phyloP scores from a whole-genome alignment of 2,888 invertebrate species.

The Drosophila subquinaria region DNA sequence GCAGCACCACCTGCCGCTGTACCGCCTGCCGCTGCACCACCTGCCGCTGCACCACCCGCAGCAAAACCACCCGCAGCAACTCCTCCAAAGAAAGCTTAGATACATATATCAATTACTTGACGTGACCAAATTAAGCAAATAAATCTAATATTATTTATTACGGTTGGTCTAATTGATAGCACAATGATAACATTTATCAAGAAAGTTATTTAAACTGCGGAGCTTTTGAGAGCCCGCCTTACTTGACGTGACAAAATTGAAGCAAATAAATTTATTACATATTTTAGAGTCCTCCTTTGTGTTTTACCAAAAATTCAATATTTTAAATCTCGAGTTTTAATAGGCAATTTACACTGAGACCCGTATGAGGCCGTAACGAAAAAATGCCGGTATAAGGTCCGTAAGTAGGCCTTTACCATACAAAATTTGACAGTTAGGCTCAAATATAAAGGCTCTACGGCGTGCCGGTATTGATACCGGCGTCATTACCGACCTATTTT shows the following conservation, averaged over 20 bases:
- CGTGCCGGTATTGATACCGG: too few species aligned
- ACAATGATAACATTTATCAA: neutral
- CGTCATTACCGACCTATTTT: too few species aligned
- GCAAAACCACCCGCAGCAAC: neutral
- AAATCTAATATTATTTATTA: neutral
- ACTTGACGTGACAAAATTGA: neutral
- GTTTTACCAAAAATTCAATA: too few species aligned
- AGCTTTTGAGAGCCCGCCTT: neutral
- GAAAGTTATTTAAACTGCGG: neutral
- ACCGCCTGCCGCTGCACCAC: neutral
- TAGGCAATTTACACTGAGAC: too few species aligned
- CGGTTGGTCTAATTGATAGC: neutral
- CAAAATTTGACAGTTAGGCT: too few species aligned
- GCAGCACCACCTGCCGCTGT: neutral
- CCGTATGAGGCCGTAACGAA: too few species aligned
- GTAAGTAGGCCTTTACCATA: too few species aligned
- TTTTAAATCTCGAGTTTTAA: too few species aligned
- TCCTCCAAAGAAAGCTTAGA: conserved; percentile 3
- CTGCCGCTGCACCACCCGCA: neutral
- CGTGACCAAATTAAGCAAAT: conserved; percentile 3
- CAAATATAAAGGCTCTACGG: too few species aligned
- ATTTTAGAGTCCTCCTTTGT: too few species aligned
- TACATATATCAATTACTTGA: neutral
- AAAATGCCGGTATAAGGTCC: too few species aligned
- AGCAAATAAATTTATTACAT: neutral